A percentile compares a stretch with the other conserved stretches of the same genome.
phyloP scores from a whole-genome alignment of 2,888 invertebrate species.

The Chymomyza caudatula region DNA sequence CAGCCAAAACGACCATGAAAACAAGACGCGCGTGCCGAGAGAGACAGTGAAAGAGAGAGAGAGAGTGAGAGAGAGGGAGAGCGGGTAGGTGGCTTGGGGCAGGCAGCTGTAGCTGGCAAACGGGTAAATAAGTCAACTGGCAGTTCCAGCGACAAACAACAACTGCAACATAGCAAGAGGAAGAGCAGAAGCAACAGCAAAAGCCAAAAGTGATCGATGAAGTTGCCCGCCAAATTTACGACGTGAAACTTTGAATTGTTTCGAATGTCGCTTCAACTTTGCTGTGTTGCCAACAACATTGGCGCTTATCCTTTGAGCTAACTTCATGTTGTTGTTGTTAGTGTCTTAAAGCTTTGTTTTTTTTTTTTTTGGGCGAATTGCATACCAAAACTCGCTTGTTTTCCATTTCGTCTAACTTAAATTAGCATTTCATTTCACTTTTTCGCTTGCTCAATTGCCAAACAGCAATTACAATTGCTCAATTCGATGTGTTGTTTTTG shows the following conservation, averaged over 20 bases:
- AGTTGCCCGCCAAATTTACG: conserved; percentile 76
- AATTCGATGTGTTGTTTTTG: conserved; percentile 5
- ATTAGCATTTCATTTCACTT: neutral
- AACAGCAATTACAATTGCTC: conserved; percentile 14
- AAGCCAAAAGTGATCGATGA: conserved; percentile 76
- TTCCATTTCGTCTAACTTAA: neutral
- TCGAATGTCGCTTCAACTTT: conserved; percentile 72
- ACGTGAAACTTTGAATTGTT: conserved; percentile 77
- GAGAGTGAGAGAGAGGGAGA: conserved; percentile 3
- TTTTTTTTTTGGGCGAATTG: neutral
- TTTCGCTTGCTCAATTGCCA: neutral
- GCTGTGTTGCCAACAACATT: conserved; percentile 25
- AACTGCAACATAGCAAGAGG: conserved; percentile 27
- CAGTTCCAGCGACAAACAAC: conserved; percentile 26
- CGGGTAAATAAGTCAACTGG: conserved; percentile 57
- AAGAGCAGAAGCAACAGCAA: conserved; percentile 14
- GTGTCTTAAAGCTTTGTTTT: neutral
- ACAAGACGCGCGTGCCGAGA: conserved; percentile 67
- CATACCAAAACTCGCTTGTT: neutral
- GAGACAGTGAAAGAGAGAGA: neutral
- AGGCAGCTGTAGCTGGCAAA: conserved; percentile 24
- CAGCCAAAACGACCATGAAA: conserved; percentile 38
- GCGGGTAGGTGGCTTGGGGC: conserved; percentile 19
- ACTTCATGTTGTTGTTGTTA: neutral
- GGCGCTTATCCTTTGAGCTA: neutral